Percentiles rank a stretch among this genome's conserved stretches.
phyloP scores from a whole-genome alignment of 2,888 invertebrate species.

The Holacanthella duospinosa region DNA sequence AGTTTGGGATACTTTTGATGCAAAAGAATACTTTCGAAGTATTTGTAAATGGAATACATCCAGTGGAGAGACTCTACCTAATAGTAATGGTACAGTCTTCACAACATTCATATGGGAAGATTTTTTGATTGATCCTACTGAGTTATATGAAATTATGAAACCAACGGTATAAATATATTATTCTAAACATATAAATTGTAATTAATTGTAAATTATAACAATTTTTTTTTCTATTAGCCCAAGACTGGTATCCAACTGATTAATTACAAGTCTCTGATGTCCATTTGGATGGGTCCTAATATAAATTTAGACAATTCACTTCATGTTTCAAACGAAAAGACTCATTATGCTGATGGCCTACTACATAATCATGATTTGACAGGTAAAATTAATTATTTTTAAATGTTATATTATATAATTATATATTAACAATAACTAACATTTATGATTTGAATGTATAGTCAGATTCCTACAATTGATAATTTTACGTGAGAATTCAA shows the following conservation, averaged over 20 bases:
- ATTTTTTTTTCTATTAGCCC: not conserved
- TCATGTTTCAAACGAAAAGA: too few relatives aligned
- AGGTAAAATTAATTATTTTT: not conserved
- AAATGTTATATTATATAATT: too few relatives aligned
- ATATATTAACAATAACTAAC: too few relatives aligned
- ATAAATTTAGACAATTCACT: too few relatives aligned
- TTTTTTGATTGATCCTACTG: not conserved
- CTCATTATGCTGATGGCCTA: not conserved
- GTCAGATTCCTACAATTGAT: not conserved
- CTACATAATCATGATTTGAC: not conserved
- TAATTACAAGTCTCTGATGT: not conserved
- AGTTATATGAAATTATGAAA: not conserved
- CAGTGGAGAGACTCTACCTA: not conserved
- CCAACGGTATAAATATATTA: not conserved
- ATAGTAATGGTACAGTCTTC: not conserved
- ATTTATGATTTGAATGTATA: too few relatives aligned
- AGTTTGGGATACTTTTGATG: not conserved
- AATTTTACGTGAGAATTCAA: not conserved
- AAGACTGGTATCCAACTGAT: not conserved
- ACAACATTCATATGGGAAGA: not conserved
- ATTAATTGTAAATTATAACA: not conserved
- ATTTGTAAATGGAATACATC: not conserved
- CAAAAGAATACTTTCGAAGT: not conserved
- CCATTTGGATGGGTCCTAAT: too few relatives aligned
- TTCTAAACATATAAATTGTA: too few relatives aligned